phyloP scores from a whole-genome alignment of 2,113 vertebrate species.

The Mastomys natalensis region DNA sequence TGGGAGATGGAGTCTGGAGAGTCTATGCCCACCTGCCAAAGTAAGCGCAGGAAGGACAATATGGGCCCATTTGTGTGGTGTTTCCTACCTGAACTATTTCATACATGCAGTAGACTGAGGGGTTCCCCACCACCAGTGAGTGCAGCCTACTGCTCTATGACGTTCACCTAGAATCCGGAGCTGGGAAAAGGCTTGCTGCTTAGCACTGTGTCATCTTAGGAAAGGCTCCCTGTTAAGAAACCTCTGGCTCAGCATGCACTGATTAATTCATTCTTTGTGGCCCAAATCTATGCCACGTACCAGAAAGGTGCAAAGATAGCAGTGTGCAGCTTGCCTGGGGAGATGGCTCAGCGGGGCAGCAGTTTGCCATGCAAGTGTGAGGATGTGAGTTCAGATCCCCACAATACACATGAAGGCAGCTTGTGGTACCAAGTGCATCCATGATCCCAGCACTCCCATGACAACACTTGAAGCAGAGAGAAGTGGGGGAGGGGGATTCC shows the following conservation, averaged over 20 bases:
- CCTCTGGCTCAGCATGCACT: background rate
- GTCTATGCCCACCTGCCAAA: slow-evolving; percentile 93
- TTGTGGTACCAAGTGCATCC: too few relatives aligned
- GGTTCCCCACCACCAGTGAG: background rate
- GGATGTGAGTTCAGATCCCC: background rate
- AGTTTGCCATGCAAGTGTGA: background rate
- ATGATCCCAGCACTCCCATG: background rate
- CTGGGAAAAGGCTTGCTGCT: background rate
- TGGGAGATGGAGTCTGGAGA: slow-evolving; percentile 94
- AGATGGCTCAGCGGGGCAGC: too few relatives aligned
- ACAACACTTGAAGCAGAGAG: background rate
- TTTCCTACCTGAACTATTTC: background rate
- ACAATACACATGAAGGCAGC: background rate
- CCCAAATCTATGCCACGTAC: background rate
- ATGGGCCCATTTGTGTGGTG: fast-evolving
- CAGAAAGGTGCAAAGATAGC: background rate
- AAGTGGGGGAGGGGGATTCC: too few relatives aligned
- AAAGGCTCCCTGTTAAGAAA: background rate
- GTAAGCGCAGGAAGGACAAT: slow-evolving; percentile 86
- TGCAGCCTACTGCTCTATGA: background rate
- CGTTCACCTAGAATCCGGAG: background rate
- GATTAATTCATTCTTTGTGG: background rate
- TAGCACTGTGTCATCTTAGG: background rate
- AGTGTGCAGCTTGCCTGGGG: background rate
- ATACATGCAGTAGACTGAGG: too few relatives aligned